Conservation (phyloP, 2,888 invertebrate species). For the Agriopis marginaria region DNA sequence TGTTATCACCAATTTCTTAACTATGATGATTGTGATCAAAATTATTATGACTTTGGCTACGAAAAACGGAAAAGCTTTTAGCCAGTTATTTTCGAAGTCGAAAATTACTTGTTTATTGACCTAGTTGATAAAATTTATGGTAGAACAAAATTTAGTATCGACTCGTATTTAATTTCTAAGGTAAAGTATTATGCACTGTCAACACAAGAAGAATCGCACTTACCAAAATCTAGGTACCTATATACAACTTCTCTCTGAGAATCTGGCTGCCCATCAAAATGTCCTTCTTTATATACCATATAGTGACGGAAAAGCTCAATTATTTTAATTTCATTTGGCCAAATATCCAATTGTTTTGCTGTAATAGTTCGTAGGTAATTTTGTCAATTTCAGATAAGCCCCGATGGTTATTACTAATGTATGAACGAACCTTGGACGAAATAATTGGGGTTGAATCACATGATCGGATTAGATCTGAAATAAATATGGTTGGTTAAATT, state of each 20-base stretch:
- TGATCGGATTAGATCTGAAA: slow-evolving; percentile 6
- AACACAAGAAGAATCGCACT: background rate
- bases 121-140: too few relatives aligned
- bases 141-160: too few relatives aligned
- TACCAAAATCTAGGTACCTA: slow-evolving; percentile 9
- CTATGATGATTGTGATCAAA: too few relatives aligned
- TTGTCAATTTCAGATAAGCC: slow-evolving; percentile 31
- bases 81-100: too few relatives aligned
- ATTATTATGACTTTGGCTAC: too few relatives aligned
- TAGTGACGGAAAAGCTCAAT: slow-evolving; percentile 58
- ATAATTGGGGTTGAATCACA: slow-evolving; percentile 6
- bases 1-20: too few relatives aligned
- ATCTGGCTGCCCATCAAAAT: background rate
- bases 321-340: slow-evolving; percentile 54
- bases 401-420: slow-evolving; percentile 27
- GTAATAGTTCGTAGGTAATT: slow-evolving; percentile 19
- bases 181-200: background rate
- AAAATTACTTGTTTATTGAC: too few relatives aligned
- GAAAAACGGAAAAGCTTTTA: too few relatives aligned
- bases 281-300: slow-evolving; percentile 48
- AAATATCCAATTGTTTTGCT: slow-evolving; percentile 51
- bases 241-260: background rate
- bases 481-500: background rate
- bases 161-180: too few relatives aligned
- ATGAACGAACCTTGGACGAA: slow-evolving; percentile 34